These are phyloP conservation scores for Teleopsis dalmanni DNA, from an alignment of 1,140 invertebrate species.

Conservation along the genomic window DNA sequence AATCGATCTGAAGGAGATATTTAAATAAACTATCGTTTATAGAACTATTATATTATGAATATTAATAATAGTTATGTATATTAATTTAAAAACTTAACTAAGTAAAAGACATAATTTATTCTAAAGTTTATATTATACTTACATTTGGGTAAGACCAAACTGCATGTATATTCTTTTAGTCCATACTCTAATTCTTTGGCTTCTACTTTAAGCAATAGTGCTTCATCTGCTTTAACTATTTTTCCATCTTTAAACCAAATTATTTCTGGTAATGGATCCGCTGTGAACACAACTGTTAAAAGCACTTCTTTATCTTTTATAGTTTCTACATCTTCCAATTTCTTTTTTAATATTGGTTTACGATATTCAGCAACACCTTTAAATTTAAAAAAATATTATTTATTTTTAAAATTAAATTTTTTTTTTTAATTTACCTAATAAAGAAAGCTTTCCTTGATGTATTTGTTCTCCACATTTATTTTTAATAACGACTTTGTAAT, in stretches of 20 bases:
- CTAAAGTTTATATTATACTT: neutral
- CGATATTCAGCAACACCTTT: constrained; percentile 64
- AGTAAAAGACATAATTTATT: neutral
- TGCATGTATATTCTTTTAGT: constrained; percentile 66
- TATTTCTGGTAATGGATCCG: constrained; percentile 63
- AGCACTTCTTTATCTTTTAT: constrained; percentile 62
- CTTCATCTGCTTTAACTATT: constrained; percentile 41
- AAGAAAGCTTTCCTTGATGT: constrained; percentile 59
- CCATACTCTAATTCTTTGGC: constrained; percentile 62
- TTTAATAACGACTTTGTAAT: constrained; percentile 65
- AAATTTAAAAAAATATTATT: constrained; percentile 7
- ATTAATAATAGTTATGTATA: neutral
- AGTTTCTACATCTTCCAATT: constrained; percentile 51
- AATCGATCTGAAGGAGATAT: neutral
- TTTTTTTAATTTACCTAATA: constrained; percentile 54
- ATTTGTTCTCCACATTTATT: constrained; percentile 69
- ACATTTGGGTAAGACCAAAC: constrained; percentile 36
- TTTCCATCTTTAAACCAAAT: constrained; percentile 50
- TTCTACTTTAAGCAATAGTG: constrained; percentile 47
- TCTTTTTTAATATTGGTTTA: constrained; percentile 64
- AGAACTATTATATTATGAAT: neutral
- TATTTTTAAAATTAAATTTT: neutral
- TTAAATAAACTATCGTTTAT: neutral
- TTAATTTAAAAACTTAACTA: neutral
- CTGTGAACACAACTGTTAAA: constrained; percentile 70